phyloP scores from a whole-genome alignment of 2,797 vertebrate genomes.

The Ctenochaetus hawaiiensis region DNA sequence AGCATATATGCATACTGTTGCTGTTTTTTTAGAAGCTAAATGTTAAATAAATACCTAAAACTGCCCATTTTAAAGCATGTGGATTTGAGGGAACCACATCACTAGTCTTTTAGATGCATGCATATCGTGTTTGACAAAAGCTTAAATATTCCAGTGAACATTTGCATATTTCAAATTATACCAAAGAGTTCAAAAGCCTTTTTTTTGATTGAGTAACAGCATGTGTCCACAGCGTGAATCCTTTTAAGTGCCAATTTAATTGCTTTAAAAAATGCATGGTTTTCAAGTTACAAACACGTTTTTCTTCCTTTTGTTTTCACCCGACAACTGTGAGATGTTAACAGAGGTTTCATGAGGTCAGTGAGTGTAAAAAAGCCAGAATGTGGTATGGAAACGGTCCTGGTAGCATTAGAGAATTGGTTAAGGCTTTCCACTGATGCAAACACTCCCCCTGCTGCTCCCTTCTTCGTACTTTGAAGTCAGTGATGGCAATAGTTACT shows the following conservation, averaged over 20 bases:
- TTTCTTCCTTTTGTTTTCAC: constrained; percentile 55
- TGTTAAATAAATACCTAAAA: background rate
- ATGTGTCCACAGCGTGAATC: constrained; percentile 11
- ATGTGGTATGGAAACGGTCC: constrained; percentile 74
- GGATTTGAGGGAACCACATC: background rate
- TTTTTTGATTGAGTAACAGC: constrained; percentile 23
- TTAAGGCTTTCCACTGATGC: constrained; percentile 72
- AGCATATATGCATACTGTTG: constrained; percentile 2
- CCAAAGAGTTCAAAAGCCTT: constrained; percentile 11
- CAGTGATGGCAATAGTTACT: constrained; percentile 72
- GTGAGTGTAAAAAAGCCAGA: constrained; percentile 57
- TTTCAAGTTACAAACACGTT: constrained; percentile 33
- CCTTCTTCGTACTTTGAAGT: constrained; percentile 73
- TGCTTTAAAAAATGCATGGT: constrained; percentile 24
- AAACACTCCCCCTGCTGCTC: constrained; percentile 52
- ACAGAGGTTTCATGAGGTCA: constrained; percentile 73
- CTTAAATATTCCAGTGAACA: background rate
- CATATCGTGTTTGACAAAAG: background rate
- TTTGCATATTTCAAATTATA: constrained; percentile 28
- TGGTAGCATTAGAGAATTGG: constrained; percentile 68
- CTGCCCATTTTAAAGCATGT: background rate
- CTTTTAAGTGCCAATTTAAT: constrained; percentile 38
- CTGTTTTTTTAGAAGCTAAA: constrained; percentile 19
- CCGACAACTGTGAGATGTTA: constrained; percentile 45
- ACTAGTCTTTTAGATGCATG: constrained; percentile 1